These are phyloP conservation scores for Clusia tigrina DNA, from an alignment of 2,888 invertebrate genomes.

Conservation along the genomic window DNA sequence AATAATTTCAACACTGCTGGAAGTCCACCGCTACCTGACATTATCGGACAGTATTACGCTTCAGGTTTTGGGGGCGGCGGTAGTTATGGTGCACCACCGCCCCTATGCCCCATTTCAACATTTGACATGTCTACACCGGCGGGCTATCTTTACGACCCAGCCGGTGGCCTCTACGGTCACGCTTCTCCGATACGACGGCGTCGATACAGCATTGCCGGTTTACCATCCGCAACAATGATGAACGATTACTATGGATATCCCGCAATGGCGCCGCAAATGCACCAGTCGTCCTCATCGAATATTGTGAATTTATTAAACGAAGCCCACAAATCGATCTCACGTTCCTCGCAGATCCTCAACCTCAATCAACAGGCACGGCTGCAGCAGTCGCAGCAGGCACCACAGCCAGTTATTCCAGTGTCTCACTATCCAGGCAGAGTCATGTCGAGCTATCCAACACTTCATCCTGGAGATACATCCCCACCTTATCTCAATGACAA, in stretches of 20 bases:
- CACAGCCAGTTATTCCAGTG: constrained; percentile 54
- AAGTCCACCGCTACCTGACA: constrained; percentile 64
- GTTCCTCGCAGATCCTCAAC: constrained; percentile 63
- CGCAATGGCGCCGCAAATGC: constrained; percentile 44
- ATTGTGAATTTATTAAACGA: constrained; percentile 64
- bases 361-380: constrained; percentile 59
- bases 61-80: constrained; percentile 28
- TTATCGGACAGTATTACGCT: constrained; percentile 62
- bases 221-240: constrained; percentile 63
- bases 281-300: constrained; percentile 61
- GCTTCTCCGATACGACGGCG: constrained; percentile 61
- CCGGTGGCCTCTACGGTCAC: constrained; percentile 34
- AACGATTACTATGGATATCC: constrained; percentile 61
- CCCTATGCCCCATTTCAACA: constrained; percentile 38
- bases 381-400: constrained; percentile 49
- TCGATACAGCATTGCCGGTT: constrained; percentile 64
- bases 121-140: constrained; percentile 54
- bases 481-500: constrained; percentile 62
- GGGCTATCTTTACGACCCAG: constrained; percentile 54
- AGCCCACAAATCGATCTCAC: constrained; percentile 64
- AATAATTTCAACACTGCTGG: constrained; percentile 62
- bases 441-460: constrained; percentile 62
- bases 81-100: constrained; percentile 29
- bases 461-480: constrained; percentile 60
- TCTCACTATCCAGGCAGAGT: constrained; percentile 55